A percentile compares a stretch with the other conserved stretches of the same genome.
phyloP scores from a whole-genome alignment of 2,113 vertebrate species.

The Chionomys nivalis region DNA sequence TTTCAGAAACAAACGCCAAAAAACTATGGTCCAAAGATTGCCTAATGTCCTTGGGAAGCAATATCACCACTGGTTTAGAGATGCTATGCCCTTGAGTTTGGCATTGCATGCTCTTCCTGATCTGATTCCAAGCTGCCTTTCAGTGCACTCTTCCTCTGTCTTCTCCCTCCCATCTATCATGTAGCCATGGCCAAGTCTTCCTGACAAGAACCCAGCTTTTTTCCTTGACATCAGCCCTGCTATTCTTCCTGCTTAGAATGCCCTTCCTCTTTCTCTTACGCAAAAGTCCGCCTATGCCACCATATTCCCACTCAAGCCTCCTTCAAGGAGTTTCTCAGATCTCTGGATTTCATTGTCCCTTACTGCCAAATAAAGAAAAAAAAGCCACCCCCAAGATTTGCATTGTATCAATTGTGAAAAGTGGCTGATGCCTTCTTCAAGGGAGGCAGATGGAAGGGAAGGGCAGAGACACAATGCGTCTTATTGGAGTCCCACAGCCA shows the following conservation, averaged over 20 bases:
- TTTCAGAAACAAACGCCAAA: background rate
- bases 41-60: background rate
- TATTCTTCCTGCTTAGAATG: background rate
- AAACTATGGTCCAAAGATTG: background rate
- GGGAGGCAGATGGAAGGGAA: background rate
- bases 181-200: background rate
- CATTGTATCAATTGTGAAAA: background rate
- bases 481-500: background rate
- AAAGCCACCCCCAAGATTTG: background rate
- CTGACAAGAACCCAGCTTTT: background rate
- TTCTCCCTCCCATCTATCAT: background rate
- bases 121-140: background rate
- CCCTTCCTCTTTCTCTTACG: background rate
- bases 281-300: background rate
- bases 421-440: background rate
- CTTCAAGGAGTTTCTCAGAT: background rate
- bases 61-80: background rate
- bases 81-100: constrained; percentile 22
- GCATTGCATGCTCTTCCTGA: background rate
- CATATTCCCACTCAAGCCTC: constrained; percentile 11
- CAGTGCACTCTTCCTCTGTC: background rate
- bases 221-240: background rate
- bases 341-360: background rate
- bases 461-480: background rate
- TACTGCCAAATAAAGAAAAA: constrained; percentile 1